Percentiles rank a stretch among this genome's conserved stretches.
Conservation (phyloP, 1,140 invertebrate species). For the Neuroterus valhalla region DNA sequence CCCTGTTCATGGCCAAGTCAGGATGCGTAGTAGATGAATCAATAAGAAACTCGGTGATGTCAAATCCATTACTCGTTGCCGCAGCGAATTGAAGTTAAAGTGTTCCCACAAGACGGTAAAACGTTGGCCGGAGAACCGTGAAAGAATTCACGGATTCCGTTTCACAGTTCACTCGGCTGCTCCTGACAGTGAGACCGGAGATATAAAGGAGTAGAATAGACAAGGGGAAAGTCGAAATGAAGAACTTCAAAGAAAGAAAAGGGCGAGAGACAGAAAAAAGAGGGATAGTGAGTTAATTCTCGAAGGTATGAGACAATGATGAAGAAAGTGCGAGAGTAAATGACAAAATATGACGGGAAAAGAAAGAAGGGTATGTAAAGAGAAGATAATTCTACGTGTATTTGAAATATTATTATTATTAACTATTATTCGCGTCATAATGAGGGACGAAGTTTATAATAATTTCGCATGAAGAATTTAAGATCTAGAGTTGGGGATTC, state of each 20-base stretch:
- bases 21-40: conserved; percentile 28
- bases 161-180: conserved; percentile 26
- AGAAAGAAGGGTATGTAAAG: background rate
- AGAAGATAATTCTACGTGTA: no score
- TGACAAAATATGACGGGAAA: background rate
- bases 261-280: conserved; percentile 34
- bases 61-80: conserved; percentile 25
- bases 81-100: conserved; percentile 12
- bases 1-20: conserved; percentile 15
- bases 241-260: conserved; percentile 28
- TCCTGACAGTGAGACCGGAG: conserved; percentile 22
- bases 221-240: conserved; percentile 1
- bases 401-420: no score
- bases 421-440: no score
- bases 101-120: conserved; percentile 27
- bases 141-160: conserved; percentile 25
- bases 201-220: conserved; percentile 20
- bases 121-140: conserved; percentile 25
- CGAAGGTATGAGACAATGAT: background rate
- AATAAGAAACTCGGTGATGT: conserved; percentile 19
- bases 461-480: no score
- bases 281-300: conserved; percentile 39
- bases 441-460: no score
- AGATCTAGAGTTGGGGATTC: no score
- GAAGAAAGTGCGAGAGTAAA: background rate